Percentiles rank a stretch among this genome's conserved stretches.
These are phyloP conservation scores for Mellivora capensis DNA, from an alignment of 2,113 vertebrate species.

Conservation along the genomic window DNA sequence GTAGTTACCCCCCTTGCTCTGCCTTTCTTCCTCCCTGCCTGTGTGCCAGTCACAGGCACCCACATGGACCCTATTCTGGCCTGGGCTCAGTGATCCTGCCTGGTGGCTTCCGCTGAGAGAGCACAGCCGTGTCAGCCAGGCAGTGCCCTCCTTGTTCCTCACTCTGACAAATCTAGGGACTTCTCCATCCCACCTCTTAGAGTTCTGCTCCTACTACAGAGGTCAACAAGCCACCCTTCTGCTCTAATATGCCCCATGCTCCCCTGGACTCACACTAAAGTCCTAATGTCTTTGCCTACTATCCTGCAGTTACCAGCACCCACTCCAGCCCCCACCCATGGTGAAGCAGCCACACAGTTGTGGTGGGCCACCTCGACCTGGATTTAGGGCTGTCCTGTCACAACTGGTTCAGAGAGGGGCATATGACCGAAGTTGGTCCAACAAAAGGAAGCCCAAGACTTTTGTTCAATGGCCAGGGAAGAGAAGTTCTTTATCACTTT, in stretches of 20 bases:
- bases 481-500: not conserved
- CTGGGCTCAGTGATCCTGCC: not conserved
- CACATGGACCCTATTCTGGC: not conserved
- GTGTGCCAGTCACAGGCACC: not conserved
- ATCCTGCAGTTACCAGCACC: not conserved
- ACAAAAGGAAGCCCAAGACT: not conserved
- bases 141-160: not conserved
- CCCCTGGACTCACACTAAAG: not conserved
- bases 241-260: not conserved
- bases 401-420: not conserved
- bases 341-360: not conserved
- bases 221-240: not conserved
- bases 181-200: not conserved
- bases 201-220: not conserved
- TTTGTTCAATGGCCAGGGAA: not conserved
- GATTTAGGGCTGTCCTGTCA: not conserved
- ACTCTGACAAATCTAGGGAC: not conserved
- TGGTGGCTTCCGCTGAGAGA: conserved; percentile 10
- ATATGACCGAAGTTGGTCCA: not conserved
- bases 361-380: not conserved
- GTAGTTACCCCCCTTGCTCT: not conserved
- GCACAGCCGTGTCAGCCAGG: not conserved
- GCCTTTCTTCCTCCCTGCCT: not conserved
- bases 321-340: too few species aligned
- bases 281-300: not conserved